Conservation (phyloP, 2,888 invertebrate species). For the Synanthedon vespiformis region DNA sequence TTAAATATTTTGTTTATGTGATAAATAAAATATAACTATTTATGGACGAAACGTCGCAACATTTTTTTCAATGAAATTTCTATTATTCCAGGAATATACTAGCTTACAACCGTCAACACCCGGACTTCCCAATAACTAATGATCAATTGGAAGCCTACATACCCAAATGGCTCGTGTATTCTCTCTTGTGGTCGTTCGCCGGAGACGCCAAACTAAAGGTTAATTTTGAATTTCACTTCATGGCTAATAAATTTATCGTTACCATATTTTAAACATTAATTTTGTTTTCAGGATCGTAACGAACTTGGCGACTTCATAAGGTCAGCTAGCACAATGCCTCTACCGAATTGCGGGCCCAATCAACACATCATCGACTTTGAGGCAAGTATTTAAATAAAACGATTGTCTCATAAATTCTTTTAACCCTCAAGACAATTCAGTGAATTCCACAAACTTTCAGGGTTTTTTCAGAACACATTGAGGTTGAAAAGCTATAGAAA, state of each 20-base stretch:
- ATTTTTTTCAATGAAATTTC: not conserved
- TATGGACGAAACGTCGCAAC: too few relatives aligned
- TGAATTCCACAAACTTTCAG: too few relatives aligned
- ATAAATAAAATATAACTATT: too few relatives aligned
- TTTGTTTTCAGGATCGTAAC: constrained; percentile 72
- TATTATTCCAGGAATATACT: constrained; percentile 80
- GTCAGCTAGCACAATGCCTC: constrained; percentile 91
- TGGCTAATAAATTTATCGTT: too few relatives aligned
- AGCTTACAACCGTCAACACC: constrained; percentile 91
- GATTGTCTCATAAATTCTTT: too few relatives aligned
- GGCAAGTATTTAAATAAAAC: constrained; percentile 55
- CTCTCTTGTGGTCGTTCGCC: constrained; percentile 96
- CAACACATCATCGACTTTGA: constrained; percentile 96
- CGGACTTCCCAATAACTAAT: constrained; percentile 92
- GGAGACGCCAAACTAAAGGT: constrained; percentile 98
- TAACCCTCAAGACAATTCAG: too few relatives aligned
- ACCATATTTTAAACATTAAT: not conserved
- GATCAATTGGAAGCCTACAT: constrained; percentile 96
- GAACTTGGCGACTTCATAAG: constrained; percentile 97
- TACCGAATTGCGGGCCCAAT: constrained; percentile 84
- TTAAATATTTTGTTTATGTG: too few relatives aligned
- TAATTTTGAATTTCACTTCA: not conserved
- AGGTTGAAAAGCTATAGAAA: too few relatives aligned
- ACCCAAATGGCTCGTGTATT: constrained; percentile 92
- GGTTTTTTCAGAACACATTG: too few relatives aligned